phyloP scores from a whole-genome alignment of 2,113 vertebrate genomes.

The Bufo bufo region DNA sequence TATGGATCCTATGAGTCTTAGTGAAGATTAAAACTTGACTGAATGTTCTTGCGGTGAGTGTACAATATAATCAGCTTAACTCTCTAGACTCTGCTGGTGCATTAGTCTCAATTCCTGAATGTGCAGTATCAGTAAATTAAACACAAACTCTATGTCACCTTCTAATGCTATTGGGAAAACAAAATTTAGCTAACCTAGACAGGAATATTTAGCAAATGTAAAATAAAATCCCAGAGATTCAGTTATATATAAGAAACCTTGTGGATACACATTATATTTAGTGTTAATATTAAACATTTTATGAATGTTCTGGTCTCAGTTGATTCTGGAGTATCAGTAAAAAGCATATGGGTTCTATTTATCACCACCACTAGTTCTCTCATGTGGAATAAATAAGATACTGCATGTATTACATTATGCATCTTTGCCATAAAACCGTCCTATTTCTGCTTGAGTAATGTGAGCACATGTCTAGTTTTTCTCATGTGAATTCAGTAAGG shows the following conservation, averaged over 20 bases:
- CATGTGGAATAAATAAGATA: conserved; percentile 18
- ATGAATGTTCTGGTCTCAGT: not conserved
- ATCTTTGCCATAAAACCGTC: conserved; percentile 28
- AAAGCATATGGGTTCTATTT: conserved; percentile 10
- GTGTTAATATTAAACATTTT: not conserved
- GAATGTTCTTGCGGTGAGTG: conserved; percentile 41
- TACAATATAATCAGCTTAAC: conserved; percentile 40
- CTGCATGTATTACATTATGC: conserved; percentile 24
- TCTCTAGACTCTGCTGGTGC: conserved; percentile 20
- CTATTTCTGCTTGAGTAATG: conserved; percentile 15
- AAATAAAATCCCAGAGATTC: conserved; percentile 1
- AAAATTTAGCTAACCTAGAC: conserved; percentile 5
- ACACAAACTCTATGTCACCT: conserved; percentile 5
- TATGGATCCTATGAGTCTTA: conserved; percentile 47
- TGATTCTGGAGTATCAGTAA: not conserved
- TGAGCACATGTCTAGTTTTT: not conserved
- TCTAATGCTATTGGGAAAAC: not conserved
- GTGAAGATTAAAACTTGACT: conserved; percentile 54
- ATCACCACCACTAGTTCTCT: conserved; percentile 22
- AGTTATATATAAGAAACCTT: not conserved
- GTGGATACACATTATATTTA: not conserved
- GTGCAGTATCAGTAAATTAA: conserved; percentile 42
- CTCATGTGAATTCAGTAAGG: conserved; percentile 12
- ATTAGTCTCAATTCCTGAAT: conserved; percentile 38
- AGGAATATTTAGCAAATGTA: conserved; percentile 12